These are phyloP conservation scores for Columbina picui DNA, from an alignment of 2,113 vertebrate species.

Conservation along the genomic window DNA sequence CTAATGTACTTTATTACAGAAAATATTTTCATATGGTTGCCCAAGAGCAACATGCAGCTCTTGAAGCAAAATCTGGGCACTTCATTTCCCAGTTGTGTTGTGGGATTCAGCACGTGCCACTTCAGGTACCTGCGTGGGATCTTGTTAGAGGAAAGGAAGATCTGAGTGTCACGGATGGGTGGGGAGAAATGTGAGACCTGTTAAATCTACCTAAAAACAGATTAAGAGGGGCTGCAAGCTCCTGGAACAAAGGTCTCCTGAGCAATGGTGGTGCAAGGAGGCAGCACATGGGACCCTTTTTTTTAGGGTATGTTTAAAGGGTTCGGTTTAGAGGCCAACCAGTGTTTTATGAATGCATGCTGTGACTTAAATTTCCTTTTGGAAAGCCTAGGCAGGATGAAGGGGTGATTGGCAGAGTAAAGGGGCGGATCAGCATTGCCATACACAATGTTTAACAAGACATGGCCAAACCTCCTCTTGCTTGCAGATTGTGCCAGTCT, in stretches of 20 bases:
- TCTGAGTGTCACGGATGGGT: neutral
- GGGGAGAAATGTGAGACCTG: neutral
- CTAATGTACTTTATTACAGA: neutral
- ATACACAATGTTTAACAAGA: neutral
- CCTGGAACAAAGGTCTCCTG: neutral
- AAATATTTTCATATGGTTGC: neutral
- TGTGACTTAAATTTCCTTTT: neutral
- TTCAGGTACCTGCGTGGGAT: neutral
- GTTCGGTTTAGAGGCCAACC: neutral
- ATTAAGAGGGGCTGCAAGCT: neutral
- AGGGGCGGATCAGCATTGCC: neutral
- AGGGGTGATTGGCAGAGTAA: neutral
- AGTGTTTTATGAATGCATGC: neutral
- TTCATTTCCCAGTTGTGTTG: neutral
- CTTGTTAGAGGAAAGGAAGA: neutral
- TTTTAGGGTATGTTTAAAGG: neutral
- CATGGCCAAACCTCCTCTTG: neutral
- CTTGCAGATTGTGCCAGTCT: neutral
- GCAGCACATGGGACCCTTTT: neutral
- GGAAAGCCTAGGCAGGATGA: neutral
- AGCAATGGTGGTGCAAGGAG: neutral
- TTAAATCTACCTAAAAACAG: neutral
- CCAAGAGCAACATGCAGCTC: neutral
- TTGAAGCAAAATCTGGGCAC: neutral
- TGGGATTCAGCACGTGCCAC: neutral